Evolutionary conservation across 2,797 vertebrate genomes (phyloP), one percentile per base, ranked within the genome.

Genomic region (Florisuga fusca): DNA sequence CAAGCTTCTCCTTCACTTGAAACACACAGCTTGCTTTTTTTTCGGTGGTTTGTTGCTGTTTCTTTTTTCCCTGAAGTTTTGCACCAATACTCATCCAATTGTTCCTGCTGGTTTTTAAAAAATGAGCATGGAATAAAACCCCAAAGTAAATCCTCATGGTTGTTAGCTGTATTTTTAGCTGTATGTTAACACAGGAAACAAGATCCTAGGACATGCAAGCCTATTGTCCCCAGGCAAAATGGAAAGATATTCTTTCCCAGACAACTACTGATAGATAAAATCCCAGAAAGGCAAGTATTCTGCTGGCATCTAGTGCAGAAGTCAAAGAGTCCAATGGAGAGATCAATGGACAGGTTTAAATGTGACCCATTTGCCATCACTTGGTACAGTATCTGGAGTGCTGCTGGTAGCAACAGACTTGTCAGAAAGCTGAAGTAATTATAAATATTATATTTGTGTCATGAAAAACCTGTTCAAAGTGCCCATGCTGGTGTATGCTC

Each of bases 111-210:
- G 8, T 73, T 91, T 87, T 73, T 34, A 9, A 81, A 55, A 90
- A 95, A 73, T 36, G 12, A 17, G 9, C 0, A 1, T 46, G 45
- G 48, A 93, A 54, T 66, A 80, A 88, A 92, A 50, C 9, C 10
- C 34, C 48, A 59, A 68, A 81, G 23, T 41, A 62, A 87, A 89
- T 61, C 4, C 5, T 50, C 34, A 54, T 2, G 2, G 57, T 29
- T 88, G 34, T 79, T 83, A n/a, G 33, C 43, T 83, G 68, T 62
- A 68, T 81, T 89, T 92, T 93, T 74, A 78, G 10, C 54, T 79
- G 14, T 53, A 53, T 31, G 38, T 45, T 90, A 91, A 46, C 15
- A 25, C 45, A 69, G 81, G 57, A 86, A 89, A 68, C 34, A 53
- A 87, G 62, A 84, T 63, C 34, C 26, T 62, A 79, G 15, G 58